Base-by-base conservation (phyloP, 2,888 invertebrate species). In the Schizaphis graminum region DNA sequence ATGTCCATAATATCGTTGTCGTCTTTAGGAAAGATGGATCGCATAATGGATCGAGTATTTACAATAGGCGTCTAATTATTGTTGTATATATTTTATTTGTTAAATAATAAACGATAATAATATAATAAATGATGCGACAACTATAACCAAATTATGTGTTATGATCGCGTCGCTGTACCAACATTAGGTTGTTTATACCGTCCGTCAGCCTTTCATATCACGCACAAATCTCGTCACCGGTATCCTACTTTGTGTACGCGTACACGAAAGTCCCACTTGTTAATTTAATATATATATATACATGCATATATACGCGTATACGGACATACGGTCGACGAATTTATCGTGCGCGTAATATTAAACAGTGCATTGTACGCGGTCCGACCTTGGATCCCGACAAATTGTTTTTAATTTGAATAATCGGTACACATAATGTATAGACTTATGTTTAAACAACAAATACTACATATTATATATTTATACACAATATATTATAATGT, bases 351-450 rank as follows among this genome's bases (percentile, higher is more conserved):
- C 35, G 26, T 41, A 67, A 47, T 90, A 47, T 44, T 44, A 44
- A 47, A 28, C 49, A 84, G 91, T 84, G 56, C 56, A 85, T 57
- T 91, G 56, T 56, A 44, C 85, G 56, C 3, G 85, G 44, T n/a
- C 44, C 77, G 85, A 57, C 84, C 91, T 91, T 85, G 91, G 24
- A 84, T 84, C 53, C 91, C 26, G 7, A 44, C 91, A 57, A 85
- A 57, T 85, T 57, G 91, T 44, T 91, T 57, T 85, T 28, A 85
- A 91, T 91, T 91, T 91, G 85, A 91, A 91, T 85, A 91, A 44
- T 85, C 56, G 44, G 56, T 44, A 28, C 35, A 77, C 28, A 86
- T 28, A 47, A 26, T 47, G 47, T 28, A n/a, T n/a, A n/a, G n/a
- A 85, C 28, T 86, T 47, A 47, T 28, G 86, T 47, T 13, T 26